Conservation (phyloP, 2,888 invertebrate genomes). For the Agrochola lota region DNA sequence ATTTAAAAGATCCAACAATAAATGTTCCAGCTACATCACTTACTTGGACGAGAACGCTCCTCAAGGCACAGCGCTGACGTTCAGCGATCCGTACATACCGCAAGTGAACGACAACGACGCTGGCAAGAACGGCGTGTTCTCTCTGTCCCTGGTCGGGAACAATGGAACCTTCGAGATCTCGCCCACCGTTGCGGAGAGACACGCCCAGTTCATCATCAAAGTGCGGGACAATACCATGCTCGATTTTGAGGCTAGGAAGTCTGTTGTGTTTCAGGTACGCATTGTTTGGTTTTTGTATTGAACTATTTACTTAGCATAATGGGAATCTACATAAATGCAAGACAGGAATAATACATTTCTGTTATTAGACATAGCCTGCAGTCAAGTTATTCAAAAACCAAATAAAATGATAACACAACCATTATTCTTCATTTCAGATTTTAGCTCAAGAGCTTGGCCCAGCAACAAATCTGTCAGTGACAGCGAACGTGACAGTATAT, state of each 20-base stretch:
- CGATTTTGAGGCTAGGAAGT: constrained; percentile 95
- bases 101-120: constrained; percentile 94
- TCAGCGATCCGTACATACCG: constrained; percentile 93
- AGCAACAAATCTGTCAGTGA: constrained; percentile 93
- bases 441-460: constrained; percentile 95
- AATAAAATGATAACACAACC: not conserved
- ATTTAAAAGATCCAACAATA: not conserved
- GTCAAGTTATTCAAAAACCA: no score
- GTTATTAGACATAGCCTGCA: not conserved
- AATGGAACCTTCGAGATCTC: constrained; percentile 97
- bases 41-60: constrained; percentile 95
- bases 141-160: constrained; percentile 94
- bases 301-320: not conserved
- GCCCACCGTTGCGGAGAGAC: constrained; percentile 95
- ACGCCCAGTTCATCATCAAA: constrained; percentile 94
- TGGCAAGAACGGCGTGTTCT: constrained; percentile 96
- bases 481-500: constrained; percentile 94
- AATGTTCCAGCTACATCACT: constrained; percentile 92
- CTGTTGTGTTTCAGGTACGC: constrained; percentile 93
- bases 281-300: not conserved
- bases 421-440: constrained; percentile 89
- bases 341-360: not conserved
- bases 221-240: constrained; percentile 95
- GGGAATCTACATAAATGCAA: not conserved
- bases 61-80: constrained; percentile 94